Evolutionary conservation across 2,797 vertebrate genomes (phyloP).

Genomic region (Chrosomus eos): DNA sequence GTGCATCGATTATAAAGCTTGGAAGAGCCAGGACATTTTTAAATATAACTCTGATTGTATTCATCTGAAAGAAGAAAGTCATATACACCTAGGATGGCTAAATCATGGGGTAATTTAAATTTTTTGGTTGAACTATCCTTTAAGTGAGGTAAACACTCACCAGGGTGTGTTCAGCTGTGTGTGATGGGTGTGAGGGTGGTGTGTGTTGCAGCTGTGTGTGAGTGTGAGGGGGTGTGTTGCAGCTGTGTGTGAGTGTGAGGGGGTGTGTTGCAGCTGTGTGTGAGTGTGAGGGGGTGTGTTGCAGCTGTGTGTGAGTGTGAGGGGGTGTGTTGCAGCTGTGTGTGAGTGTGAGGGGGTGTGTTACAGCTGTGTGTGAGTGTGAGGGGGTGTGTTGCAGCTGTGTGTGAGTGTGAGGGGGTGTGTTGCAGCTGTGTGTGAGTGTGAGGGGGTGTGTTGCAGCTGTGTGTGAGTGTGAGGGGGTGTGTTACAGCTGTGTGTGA

Average conservation of each 20-base stretch:
- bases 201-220: slow-evolving; percentile 95
- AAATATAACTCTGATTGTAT: too few relatives aligned
- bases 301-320: slow-evolving; percentile 95
- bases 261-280: slow-evolving; percentile 95
- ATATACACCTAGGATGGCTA: too few relatives aligned
- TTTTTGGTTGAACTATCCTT: too few relatives aligned
- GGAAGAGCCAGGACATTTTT: too few relatives aligned
- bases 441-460: slow-evolving; percentile 94
- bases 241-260: slow-evolving; percentile 94
- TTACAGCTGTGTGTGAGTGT: slow-evolving; percentile 96
- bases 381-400: slow-evolving; percentile 92
- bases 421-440: slow-evolving; percentile 95
- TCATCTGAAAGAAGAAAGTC: too few relatives aligned
- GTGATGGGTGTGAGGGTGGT: slow-evolving; percentile 93
- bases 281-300: slow-evolving; percentile 93
- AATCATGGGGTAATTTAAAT: too few relatives aligned
- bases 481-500: slow-evolving; percentile 96
- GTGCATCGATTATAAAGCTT: too few relatives aligned
- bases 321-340: slow-evolving; percentile 94
- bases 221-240: slow-evolving; percentile 93
- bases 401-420: slow-evolving; percentile 93
- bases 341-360: slow-evolving; percentile 92
- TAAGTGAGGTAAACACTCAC: slow-evolving; percentile 67
- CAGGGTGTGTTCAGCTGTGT: slow-evolving; percentile 97
- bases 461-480: slow-evolving; percentile 94